A percentile compares a stretch with the other conserved stretches of the same genome.
These are phyloP conservation scores for Ostrea edulis DNA, from an alignment of 1,140 invertebrate species.

Conservation along the genomic window DNA sequence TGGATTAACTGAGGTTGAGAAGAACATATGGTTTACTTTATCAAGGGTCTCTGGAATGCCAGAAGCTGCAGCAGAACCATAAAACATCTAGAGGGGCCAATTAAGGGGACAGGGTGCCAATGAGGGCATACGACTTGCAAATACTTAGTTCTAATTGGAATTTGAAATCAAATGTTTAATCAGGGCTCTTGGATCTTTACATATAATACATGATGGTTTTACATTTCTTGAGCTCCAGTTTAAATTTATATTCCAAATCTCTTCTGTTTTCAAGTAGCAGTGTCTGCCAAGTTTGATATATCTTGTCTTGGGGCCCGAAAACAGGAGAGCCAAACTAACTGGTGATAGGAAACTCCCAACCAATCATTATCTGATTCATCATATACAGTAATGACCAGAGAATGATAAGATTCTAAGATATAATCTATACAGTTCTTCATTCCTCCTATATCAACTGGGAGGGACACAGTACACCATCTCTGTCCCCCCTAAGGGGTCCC, in stretches of 20 bases:
- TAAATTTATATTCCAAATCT: conserved; percentile 23
- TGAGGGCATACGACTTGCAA: neutral
- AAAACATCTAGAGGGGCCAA: neutral
- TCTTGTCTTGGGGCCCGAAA: conserved; percentile 13
- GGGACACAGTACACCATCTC: neutral
- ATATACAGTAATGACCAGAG: neutral
- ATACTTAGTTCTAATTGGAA: neutral
- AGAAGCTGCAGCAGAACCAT: conserved; percentile 4
- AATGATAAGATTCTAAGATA: neutral
- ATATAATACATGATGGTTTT: neutral
- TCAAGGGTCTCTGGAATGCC: neutral
- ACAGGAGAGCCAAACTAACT: neutral
- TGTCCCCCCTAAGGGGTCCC: conserved; percentile 11
- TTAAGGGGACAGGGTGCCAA: neutral
- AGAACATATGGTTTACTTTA: conserved; percentile 35
- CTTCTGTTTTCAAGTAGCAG: conserved; percentile 22
- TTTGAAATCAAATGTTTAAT: conserved; percentile 18
- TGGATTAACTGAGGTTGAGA: conserved; percentile 23
- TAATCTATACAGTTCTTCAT: neutral
- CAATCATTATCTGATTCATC: conserved; percentile 20
- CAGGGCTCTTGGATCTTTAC: neutral
- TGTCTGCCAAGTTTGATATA: conserved; percentile 34
- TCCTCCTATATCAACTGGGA: neutral
- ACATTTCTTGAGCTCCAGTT: neutral
- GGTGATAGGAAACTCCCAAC: neutral